A percentile compares a stretch with the other conserved stretches of the same genome.
phyloP scores from a whole-genome alignment of 2,888 invertebrate genomes.

The Platycnemis pennipes region DNA sequence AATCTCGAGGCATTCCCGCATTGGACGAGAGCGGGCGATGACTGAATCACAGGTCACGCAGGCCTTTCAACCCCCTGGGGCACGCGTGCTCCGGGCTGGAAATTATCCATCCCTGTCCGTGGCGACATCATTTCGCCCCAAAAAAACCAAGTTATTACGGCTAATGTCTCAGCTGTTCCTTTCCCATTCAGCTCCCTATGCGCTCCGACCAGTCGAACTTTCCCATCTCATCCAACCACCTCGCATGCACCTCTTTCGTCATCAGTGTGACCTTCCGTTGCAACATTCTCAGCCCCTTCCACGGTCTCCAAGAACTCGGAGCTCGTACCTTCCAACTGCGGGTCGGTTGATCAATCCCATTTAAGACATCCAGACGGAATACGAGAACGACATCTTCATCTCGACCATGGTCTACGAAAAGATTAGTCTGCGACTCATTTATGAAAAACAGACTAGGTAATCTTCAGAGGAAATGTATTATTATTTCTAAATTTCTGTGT shows the following conservation, averaged over 20 bases:
- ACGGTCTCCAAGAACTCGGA: neutral
- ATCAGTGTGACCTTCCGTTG: neutral
- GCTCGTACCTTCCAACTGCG: neutral
- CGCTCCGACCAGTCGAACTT: neutral
- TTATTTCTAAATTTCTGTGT: too few species aligned
- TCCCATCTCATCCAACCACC: neutral
- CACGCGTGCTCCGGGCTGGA: neutral
- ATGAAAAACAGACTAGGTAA: too few species aligned
- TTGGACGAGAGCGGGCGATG: neutral
- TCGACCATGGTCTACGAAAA: too few species aligned
- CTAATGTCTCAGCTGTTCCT: neutral
- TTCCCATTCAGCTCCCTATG: neutral
- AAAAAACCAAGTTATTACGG: neutral
- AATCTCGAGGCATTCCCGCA: neutral
- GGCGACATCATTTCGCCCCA: neutral
- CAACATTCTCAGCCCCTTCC: neutral
- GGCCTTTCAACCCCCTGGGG: neutral
- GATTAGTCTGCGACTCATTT: too few species aligned
- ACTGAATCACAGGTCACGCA: neutral
- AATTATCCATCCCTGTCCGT: neutral
- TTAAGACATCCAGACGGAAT: neutral
- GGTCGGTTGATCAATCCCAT: neutral
- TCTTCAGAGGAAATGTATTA: too few species aligned
- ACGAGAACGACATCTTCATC: too few species aligned
- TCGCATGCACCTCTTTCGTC: constrained; percentile 8